Conservation (phyloP, 2,113 vertebrate species). For the Ardeotis arabs region DNA sequence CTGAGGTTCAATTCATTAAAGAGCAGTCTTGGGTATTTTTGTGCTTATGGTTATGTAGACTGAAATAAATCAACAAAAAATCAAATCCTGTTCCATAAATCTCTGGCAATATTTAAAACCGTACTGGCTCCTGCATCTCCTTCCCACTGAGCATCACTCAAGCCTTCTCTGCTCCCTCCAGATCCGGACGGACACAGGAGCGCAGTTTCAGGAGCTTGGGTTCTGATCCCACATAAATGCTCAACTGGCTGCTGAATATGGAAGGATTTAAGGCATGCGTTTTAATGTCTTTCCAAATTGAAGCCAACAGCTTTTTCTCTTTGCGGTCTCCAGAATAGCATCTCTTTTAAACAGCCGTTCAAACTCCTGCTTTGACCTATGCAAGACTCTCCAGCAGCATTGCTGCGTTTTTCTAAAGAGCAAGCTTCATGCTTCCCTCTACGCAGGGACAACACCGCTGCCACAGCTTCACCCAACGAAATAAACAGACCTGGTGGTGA, state of each 20-base stretch:
- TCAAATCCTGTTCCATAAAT: not conserved
- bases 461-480: not conserved
- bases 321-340: not conserved
- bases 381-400: not conserved
- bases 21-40: not conserved
- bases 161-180: not conserved
- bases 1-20: not conserved
- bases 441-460: not conserved
- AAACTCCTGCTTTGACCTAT: not conserved
- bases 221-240: not conserved
- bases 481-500: not conserved
- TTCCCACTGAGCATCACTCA: not conserved
- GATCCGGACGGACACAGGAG: not conserved
- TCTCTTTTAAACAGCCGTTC: not conserved
- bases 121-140: not conserved
- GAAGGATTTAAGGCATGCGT: not conserved
- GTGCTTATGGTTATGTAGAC: not conserved
- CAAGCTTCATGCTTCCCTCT: not conserved
- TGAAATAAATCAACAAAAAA: not conserved
- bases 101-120: not conserved
- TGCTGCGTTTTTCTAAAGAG: not conserved
- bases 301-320: not conserved
- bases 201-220: not conserved
- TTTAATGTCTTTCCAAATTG: not conserved
- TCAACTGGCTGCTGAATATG: not conserved